Evolutionary conservation across 2,888 invertebrate species (phyloP), one percentile per base, ranked within the genome.

Genomic region (Tuberolachnus salignus): DNA sequence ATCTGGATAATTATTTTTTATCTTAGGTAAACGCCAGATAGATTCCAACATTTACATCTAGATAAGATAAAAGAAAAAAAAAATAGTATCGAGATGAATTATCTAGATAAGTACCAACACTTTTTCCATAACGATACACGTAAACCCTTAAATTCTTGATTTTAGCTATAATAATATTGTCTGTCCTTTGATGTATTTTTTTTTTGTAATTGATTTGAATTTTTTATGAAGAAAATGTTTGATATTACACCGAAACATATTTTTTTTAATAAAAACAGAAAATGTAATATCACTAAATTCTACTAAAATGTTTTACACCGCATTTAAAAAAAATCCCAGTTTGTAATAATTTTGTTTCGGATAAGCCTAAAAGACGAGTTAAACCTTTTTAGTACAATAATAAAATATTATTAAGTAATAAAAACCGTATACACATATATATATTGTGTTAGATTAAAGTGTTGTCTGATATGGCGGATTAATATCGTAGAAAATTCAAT

Each of bases 331-430:
- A 66, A 23, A 11, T 26, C n/a, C 23, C 3, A 49, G 49, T 49
- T 23, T 23, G 11, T 26, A 11, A 6, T 34, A 6, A 9, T 26
- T n/a, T n/a, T 14, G 8, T 23, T 49, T 46, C 26, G 13, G 51
- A 67, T 51, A 51, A 34, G 51, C 34, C 8, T 1, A 23, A 51
- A 34, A 34, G 3, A 3, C 34, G 34, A 4, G 67, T 51, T 14
- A 19, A 26, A 34, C 16, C n/a, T 34, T 51, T 51, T 34, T 51
- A 26, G 26, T 26, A 14, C 13, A 51, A 4, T 34, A 51, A 51
- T 69, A 69, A 69, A 69, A 51, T 34, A 69, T n/a, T 69, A 69
- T 69, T 53, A 69, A 69, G 19, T 42, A 71, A 71, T 71, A 71
- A 59, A n/a, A 59, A 46, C 13, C 46, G 16, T 46, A 71, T n/a